Conservation (phyloP, 2,797 vertebrate species). For the Helarctos malayanus region DNA sequence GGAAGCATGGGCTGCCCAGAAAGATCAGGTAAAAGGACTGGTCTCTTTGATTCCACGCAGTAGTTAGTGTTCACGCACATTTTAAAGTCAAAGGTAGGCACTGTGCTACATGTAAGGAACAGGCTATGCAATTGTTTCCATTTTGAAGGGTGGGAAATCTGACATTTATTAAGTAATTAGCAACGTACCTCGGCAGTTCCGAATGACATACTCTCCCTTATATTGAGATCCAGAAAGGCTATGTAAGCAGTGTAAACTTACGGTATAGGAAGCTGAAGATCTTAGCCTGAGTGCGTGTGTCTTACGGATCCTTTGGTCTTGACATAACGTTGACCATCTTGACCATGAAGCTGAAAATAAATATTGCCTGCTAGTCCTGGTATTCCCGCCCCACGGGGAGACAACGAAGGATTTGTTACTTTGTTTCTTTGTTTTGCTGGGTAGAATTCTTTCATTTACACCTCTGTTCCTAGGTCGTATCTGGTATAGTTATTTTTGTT, state of each 20-base stretch:
- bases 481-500: neutral
- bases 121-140: neutral
- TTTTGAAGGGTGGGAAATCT: neutral
- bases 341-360: neutral
- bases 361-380: neutral
- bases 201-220: neutral
- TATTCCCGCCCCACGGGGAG: neutral
- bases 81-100: neutral
- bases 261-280: neutral
- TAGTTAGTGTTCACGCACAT: neutral
- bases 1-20: neutral
- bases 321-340: neutral
- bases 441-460: neutral
- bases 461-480: neutral
- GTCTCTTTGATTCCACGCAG: neutral
- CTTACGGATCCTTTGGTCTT: neutral
- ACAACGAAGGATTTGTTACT: neutral
- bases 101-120: neutral
- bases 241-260: neutral
- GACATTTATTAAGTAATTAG: neutral
- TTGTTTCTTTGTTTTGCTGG: neutral
- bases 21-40: neutral
- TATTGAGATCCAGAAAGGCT: neutral
- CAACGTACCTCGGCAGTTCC: neutral
- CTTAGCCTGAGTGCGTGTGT: neutral